Evolutionary conservation across 2,888 invertebrate genomes (phyloP).

Genomic region (Zaprionus obscuricornis): DNA sequence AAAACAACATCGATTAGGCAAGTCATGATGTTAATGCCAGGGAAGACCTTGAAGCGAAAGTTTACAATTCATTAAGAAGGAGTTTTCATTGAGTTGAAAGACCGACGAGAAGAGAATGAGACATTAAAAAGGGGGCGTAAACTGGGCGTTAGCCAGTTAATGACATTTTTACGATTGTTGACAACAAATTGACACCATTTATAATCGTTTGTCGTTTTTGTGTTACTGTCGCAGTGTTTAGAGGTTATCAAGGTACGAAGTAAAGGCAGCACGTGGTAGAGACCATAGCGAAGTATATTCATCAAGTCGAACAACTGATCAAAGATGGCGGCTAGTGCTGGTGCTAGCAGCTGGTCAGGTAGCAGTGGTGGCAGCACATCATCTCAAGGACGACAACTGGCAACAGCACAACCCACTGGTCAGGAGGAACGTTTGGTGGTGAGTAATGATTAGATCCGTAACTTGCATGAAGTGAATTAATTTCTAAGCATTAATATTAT

Average conservation of each 20-base stretch:
- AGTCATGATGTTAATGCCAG: constrained; percentile 37
- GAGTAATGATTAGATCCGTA: too few species aligned
- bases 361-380: constrained; percentile 80
- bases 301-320: constrained; percentile 2
- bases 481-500: not conserved
- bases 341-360: constrained; percentile 80
- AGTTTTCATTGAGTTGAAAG: constrained; percentile 4
- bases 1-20: constrained; percentile 46
- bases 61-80: constrained; percentile 65
- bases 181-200: constrained; percentile 78
- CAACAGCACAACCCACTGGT: constrained; percentile 65
- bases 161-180: constrained; percentile 72
- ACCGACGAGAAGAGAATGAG: too few species aligned
- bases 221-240: not conserved
- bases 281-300: constrained; percentile 38
- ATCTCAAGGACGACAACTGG: constrained; percentile 73
- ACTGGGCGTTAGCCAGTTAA: constrained; percentile 49
- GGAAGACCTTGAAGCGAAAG: constrained; percentile 64
- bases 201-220: constrained; percentile 52
- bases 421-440: constrained; percentile 83
- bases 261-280: constrained; percentile 49
- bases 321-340: constrained; percentile 66
- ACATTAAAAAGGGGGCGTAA: not conserved
- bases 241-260: constrained; percentile 46
- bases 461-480: too few species aligned